A percentile compares a stretch with the other conserved stretches of the same genome.
phyloP scores from a whole-genome alignment of 2,113 vertebrate species.

The Sceloporus undulatus region DNA sequence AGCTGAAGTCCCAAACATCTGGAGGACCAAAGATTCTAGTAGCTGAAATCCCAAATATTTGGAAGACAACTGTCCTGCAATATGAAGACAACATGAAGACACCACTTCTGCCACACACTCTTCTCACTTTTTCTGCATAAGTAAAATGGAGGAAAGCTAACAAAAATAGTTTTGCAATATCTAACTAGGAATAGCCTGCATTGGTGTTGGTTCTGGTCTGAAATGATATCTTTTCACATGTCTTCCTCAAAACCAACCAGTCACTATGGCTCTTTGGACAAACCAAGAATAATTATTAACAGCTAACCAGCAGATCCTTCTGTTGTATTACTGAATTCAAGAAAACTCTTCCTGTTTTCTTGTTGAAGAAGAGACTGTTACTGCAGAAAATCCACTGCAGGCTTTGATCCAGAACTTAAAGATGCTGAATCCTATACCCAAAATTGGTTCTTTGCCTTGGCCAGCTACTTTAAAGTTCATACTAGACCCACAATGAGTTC shows the following conservation, averaged over 20 bases:
- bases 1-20: too few relatives aligned
- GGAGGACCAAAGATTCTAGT: too few relatives aligned
- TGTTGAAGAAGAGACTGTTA: not conserved
- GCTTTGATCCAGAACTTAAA: not conserved
- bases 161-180: not conserved
- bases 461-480: too few relatives aligned
- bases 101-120: too few relatives aligned
- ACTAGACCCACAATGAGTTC: too few relatives aligned
- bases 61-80: too few relatives aligned
- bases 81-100: too few relatives aligned
- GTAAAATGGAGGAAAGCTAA: not conserved
- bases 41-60: too few relatives aligned
- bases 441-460: too few relatives aligned
- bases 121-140: too few relatives aligned
- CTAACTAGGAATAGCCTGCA: not conserved
- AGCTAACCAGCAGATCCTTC: not conserved
- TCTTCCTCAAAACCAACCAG: not conserved
- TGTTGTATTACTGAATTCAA: not conserved
- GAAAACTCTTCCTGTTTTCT: not conserved
- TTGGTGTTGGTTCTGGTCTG: not conserved
- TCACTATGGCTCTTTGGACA: not conserved
- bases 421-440: too few relatives aligned
- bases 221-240: not conserved
- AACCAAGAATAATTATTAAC: not conserved
- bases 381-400: not conserved